phyloP scores from a whole-genome alignment of 2,113 vertebrate genomes.

The Oryzias woworae region DNA sequence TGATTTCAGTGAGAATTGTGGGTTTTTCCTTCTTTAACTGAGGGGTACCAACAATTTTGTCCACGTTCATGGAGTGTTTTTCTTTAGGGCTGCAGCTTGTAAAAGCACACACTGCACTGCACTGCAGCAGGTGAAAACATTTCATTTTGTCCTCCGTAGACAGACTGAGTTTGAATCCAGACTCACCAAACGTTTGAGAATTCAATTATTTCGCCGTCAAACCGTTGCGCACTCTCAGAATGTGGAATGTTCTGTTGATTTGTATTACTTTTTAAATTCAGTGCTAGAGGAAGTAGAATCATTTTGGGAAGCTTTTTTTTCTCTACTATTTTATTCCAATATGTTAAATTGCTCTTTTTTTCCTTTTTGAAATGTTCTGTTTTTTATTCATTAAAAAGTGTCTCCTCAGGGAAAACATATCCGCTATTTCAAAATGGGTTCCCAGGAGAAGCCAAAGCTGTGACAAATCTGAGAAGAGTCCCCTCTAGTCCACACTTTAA shows the following conservation, averaged over 20 bases:
- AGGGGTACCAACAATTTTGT: no score
- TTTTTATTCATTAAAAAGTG: slow-evolving; percentile 19
- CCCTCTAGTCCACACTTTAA: slow-evolving; percentile 10
- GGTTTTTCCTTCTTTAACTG: no score
- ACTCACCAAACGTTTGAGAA: slow-evolving; percentile 23
- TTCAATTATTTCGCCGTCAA: slow-evolving; percentile 51
- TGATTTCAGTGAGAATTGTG: no score
- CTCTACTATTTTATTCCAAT: slow-evolving; percentile 13
- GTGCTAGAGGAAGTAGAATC: neutral
- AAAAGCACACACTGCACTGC: slow-evolving; percentile 1
- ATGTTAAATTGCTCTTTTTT: slow-evolving; percentile 11
- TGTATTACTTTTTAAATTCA: slow-evolving; percentile 12
- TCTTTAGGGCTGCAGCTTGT: no score
- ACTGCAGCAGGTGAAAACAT: neutral
- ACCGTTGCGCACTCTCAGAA: slow-evolving; percentile 10
- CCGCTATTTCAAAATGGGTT: neutral
- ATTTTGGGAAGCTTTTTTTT: no score
- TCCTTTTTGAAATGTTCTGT: neutral
- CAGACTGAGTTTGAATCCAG: slow-evolving; percentile 23
- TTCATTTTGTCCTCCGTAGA: slow-evolving; percentile 39
- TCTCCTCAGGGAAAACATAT: slow-evolving; percentile 15
- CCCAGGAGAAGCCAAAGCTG: slow-evolving; percentile 1
- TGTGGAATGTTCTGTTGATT: slow-evolving; percentile 8
- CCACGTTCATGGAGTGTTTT: no score
- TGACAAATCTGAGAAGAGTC: neutral